Base-by-base conservation (phyloP, 37 sponge, comb jelly and placozoan genomes). In the Lycopodina hypogea region DNA sequence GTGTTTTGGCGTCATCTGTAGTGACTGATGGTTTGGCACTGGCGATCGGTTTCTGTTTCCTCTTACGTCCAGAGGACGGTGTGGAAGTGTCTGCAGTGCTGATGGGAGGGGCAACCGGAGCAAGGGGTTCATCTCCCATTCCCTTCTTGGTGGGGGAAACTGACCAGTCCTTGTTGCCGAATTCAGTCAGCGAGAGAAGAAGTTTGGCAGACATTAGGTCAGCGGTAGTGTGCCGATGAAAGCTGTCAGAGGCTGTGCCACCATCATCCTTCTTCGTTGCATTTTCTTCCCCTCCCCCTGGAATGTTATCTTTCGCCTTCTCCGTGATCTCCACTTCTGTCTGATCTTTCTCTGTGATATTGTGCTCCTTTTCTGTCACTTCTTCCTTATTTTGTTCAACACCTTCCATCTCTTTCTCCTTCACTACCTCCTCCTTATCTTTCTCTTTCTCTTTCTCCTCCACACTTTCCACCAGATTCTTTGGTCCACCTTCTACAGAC, bases 141-240 rank as follows among this genome's bases (percentile, higher is more conserved):
- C 22, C 29, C 18, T 21, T 41, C 39, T 61, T 38, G 0, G 17
- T 26, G 0, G 71, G 60, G 8, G 81, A 80, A 17, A 23, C 51
- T 15, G 51, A 48, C 79, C 79, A 78, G 17, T 80, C 71, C 30
- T 80, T 80, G 33, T 37, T 51, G 36, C 21, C 30, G 74, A 45
- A 30, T 11, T 32, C 72, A 1, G 75, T 83, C 34, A 86, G 76
- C 2, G 87, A 86, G 32, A 86, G 70, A 21, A 86, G 76, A 19
- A 80, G 42, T 57, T 80, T 68, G 35, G 87, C 87, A 8, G 87
- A 86, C 87, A 86, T 86, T 26, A 86, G 76, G 45, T 86, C 87
- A 2, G 74, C 50, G 0, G 87, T 72, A 1, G 87, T 64, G 59
- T 75, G 74, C 53, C 78, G 73, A 33, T 71, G 34, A 34, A 68